Conservation (phyloP, 2,888 invertebrate species). For the Aspidiotus rigidus region DNA sequence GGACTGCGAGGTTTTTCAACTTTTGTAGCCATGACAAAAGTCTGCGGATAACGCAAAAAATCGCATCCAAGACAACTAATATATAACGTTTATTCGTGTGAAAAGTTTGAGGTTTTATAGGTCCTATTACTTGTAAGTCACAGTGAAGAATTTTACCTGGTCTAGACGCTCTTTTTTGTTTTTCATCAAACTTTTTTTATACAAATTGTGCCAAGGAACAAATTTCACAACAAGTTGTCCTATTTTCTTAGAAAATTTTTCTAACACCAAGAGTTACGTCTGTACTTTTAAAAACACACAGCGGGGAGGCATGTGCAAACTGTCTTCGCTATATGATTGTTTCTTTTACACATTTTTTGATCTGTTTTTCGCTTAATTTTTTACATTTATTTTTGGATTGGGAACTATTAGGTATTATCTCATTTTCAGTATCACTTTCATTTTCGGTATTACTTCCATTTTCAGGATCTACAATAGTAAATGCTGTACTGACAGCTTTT, state of each 20-base stretch:
- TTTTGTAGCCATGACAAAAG: background rate
- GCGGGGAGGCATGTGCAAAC: background rate
- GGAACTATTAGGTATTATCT: background rate
- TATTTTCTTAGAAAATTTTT: background rate
- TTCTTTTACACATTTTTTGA: background rate
- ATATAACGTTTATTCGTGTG: background rate
- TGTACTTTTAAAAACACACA: background rate
- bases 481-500: conserved; percentile 2
- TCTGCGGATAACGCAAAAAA: background rate
- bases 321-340: background rate
- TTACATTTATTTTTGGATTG: background rate
- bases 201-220: background rate
- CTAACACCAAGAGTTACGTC: background rate
- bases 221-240: background rate
- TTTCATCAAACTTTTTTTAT: background rate
- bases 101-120: background rate
- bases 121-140: background rate
- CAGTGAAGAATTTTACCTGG: background rate
- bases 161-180: background rate
- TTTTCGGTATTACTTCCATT: background rate
- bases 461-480: background rate
- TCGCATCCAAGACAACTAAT: background rate
- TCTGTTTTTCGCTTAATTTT: conserved; percentile 1
- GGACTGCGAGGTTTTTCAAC: too few species aligned
- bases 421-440: background rate